A percentile compares a stretch with the other conserved stretches of the same genome.
Conservation (phyloP, 1,140 invertebrate species). For the Aricia agestis region DNA sequence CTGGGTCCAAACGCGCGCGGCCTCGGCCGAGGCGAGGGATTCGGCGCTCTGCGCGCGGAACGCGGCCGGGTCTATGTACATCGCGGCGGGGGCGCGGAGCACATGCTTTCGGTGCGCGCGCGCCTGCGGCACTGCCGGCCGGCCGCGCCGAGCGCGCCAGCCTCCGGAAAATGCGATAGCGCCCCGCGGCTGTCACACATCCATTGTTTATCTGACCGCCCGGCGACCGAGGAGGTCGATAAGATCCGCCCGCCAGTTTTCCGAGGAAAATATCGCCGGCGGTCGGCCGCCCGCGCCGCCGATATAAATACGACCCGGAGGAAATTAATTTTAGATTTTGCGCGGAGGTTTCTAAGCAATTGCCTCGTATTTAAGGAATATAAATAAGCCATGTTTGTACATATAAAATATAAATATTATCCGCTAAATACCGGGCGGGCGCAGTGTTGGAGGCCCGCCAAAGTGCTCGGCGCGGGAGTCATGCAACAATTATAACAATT, state of each 20-base stretch:
- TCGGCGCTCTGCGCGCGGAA: constrained; percentile 68
- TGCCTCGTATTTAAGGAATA: neutral
- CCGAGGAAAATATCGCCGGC: neutral
- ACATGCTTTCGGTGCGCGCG: constrained; percentile 72
- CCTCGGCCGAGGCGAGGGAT: constrained; percentile 50
- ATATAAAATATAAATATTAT: constrained; percentile 5
- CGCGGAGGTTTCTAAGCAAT: neutral
- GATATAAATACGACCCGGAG: neutral
- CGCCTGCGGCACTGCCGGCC: constrained; percentile 65
- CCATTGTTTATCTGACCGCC: constrained; percentile 63
- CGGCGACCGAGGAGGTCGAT: constrained; percentile 37
- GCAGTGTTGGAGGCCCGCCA: constrained; percentile 28
- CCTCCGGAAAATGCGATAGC: constrained; percentile 66
- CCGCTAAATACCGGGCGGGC: neutral
- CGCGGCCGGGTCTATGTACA: constrained; percentile 73
- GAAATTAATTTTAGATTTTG: neutral
- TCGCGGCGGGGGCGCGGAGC: constrained; percentile 57
- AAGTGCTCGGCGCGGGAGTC: constrained; percentile 29
- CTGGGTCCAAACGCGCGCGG: constrained; percentile 64
- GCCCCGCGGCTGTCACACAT: constrained; percentile 48
- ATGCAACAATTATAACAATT: constrained; percentile 39
- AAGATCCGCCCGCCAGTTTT: constrained; percentile 28
- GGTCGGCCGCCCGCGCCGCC: neutral
- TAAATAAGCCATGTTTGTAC: constrained; percentile 6
- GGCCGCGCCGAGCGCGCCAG: constrained; percentile 38